Evolutionary conservation across 2,888 invertebrate species (phyloP), one percentile per base, ranked within the genome.

Genomic region (Lithodes maja): DNA sequence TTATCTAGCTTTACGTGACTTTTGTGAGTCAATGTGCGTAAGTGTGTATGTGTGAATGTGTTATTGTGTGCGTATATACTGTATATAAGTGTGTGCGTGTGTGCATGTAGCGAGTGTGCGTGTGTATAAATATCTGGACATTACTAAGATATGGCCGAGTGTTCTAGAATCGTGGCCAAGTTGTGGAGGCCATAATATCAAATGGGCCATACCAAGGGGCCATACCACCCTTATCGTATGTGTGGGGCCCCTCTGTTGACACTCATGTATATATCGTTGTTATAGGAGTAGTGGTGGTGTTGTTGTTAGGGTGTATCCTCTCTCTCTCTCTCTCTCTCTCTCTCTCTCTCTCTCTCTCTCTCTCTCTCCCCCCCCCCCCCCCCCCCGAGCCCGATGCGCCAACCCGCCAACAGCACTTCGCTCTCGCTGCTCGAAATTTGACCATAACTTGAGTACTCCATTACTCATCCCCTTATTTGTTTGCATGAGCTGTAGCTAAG

Each of bases 271-370:
- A 33, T 33, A 33, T 33, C 33, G 33, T 33, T 33, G 33, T 33
- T 33, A 33, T 33, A 33, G 33, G 33, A 33, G 33, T 33, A 33
- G 33, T 33, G 33, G 33, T 33, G 33, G 33, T 33, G 33, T 33
- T 33, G 33, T 33, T 33, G 33, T 33, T 33, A 33, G 33, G 33
- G 33, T 33, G n/a, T 5, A 74, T 1, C 52, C 53, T 78, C 78
- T 78, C 78, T 78, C 78, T 78, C 78, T 78, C 78, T 78, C 78
- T 78, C 78, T 78, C 75, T 75, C 75, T 75, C 75, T 33, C 33
- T 33, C 9, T 49, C 75, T 33, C 75, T 33, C 49, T 33, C 75
- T 75, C 49, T 9, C 2, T 9, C 75, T 75, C 49, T 49, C 75
- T 75, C 75, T 9, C 49, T 3, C 75, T 74, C n/a, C 33, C n/a